A percentile compares a stretch with the other conserved stretches of the same genome.
Evolutionary conservation across 2,797 vertebrate genomes (phyloP).

Genomic region (Lithobates pipiens): DNA sequence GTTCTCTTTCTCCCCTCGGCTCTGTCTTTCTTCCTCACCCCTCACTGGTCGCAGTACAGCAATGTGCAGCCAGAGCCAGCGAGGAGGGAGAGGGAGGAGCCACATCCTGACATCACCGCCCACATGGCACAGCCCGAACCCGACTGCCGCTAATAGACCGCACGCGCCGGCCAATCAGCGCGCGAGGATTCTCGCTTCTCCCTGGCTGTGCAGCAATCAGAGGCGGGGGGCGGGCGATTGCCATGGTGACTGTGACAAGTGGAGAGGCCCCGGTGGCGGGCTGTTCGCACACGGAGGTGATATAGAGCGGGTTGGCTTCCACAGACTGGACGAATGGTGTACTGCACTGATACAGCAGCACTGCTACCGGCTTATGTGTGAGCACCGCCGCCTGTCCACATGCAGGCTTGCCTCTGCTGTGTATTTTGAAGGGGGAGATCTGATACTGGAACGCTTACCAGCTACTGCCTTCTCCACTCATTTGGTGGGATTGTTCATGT

Average conservation of each 20-base stretch:
- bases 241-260: not conserved
- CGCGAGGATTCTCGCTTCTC: not conserved
- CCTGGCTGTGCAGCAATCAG: not conserved
- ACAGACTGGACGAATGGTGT: not conserved
- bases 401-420: too few relatives aligned
- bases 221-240: not conserved
- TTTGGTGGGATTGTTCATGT: too few relatives aligned
- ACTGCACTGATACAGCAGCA: not conserved
- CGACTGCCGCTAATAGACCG: slow-evolving; percentile 26
- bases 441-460: too few relatives aligned
- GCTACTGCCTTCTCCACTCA: too few relatives aligned
- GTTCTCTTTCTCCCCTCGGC: not conserved
- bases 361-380: not conserved
- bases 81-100: slow-evolving; percentile 30
- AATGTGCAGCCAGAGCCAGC: slow-evolving; percentile 43
- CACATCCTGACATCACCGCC: not conserved
- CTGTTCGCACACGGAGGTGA: not conserved
- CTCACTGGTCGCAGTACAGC: slow-evolving; percentile 12
- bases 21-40: slow-evolving; percentile 10
- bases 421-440: too few relatives aligned
- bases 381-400: not conserved
- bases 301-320: not conserved
- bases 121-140: slow-evolving; percentile 29
- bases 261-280: slow-evolving; percentile 35
- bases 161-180: not conserved